A percentile compares a stretch with the other conserved stretches of the same genome.
These are phyloP conservation scores for Scomberomorus guttatus DNA, from an alignment of 2,797 vertebrate genomes.

Conservation along the genomic window DNA sequence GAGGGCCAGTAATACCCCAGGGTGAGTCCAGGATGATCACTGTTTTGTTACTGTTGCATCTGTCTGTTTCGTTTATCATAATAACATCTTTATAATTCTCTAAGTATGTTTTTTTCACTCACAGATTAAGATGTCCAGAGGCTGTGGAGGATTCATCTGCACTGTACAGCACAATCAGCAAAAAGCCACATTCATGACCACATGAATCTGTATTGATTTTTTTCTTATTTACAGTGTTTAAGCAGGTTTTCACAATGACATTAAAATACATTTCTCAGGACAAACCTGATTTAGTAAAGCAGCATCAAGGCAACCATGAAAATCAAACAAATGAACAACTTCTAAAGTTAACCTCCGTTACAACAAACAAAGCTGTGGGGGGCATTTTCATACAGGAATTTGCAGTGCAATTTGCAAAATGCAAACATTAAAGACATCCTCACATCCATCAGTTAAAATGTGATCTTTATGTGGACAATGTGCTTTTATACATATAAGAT, in stretches of 20 bases:
- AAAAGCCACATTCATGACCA: not conserved
- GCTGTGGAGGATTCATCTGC: not conserved
- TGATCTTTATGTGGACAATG: too few species aligned
- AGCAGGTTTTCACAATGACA: not conserved
- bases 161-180: constrained; percentile 21
- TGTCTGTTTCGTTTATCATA: not conserved
- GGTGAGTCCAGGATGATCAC: not conserved
- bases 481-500: too few species aligned
- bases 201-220: not conserved
- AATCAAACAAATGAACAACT: not conserved
- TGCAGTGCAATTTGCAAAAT: too few species aligned
- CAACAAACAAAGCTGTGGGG: not conserved
- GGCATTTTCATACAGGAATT: too few species aligned
- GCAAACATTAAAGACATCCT: too few species aligned
- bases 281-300: not conserved
- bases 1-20: not conserved
- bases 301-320: not conserved
- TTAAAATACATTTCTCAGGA: not conserved
- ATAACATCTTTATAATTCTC: not conserved
- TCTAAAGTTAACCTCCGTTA: too few species aligned
- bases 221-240: not conserved
- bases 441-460: too few species aligned
- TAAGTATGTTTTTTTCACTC: not conserved
- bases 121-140: not conserved
- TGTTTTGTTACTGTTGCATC: not conserved